Base-by-base conservation (phyloP, 2,797 vertebrate genomes). In the Rhinogobio ventralis region DNA sequence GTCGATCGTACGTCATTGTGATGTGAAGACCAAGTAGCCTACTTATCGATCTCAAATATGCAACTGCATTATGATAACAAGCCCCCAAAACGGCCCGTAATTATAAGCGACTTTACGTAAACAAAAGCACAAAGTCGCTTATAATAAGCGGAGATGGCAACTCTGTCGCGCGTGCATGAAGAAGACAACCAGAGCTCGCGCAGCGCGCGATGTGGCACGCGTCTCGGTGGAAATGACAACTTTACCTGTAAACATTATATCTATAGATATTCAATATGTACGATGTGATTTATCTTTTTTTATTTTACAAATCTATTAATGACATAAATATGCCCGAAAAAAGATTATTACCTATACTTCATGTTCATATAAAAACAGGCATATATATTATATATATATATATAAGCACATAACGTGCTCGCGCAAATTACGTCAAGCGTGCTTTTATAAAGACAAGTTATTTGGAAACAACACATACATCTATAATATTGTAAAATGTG, bases 131-230 rank as follows among this genome's bases (percentile, higher is more conserved):
- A 25, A 25, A 39, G 8, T 25, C 28, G 33, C 30, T 8, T 69
- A 53, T 11, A 25, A 36, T 9, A 7, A 53, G 23, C 20, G 46
- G 77, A 25, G 4, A 28, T 55, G 79, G 79, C 79, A 81, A 81
- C 79, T 55, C 13, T 2, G 30, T 28, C 3, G 72, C 82, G 81
- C 46, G 81, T 66, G 6, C 72, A 53, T 5, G 71, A 49, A 53
- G 5, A 14, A 17, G 11, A 11, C 0, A 62, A 72, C 15, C 1
- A 25, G 36, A 71, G 42, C 51, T 45, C 28, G 68, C 53, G 17
- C 42, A 13, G 30, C 57, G 71, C 71, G 60, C 81, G 28, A 64
- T 67, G 60, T 83, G 81, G 49, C 82, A 76, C 81, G 60, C 81
- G n/a, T 55, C 66, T 33, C 17, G 3, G 36, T 55, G 33, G n/a